Evolutionary conservation across 2,797 vertebrate species (phyloP), one percentile per base, ranked within the genome.

Genomic region (Neopelma chrysocephalum): DNA sequence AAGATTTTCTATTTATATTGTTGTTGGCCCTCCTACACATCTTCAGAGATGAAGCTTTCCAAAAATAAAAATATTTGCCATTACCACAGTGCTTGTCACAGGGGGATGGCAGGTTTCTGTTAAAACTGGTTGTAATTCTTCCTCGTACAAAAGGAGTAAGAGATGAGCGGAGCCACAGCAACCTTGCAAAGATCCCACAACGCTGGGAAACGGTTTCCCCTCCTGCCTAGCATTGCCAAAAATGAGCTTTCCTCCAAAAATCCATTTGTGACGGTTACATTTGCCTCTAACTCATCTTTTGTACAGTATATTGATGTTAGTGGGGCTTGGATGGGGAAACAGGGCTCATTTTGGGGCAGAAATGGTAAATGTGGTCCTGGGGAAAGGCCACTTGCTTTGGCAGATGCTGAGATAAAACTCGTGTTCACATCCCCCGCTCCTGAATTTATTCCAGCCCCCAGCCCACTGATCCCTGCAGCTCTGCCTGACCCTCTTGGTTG

Each of bases 41-140:
- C 89, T 91, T 85, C 38, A 50, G 91, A 38, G 54, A 82, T 2
- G 19, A 61, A 82, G 48, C 43, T 53, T 64, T 70, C 77, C 90
- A 90, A 97, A 94, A 94, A 96, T 96, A 96, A 69, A 94, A 82
- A 64, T 89, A 92, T 87, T 94, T 95, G 80, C 86, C 31, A 29
- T 87, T 53, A 70, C 80, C 79, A 8, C 5, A 56, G 83, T 53
- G 73, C 64, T 73, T 48, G 56, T 79, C 45, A 32, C 58, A 12
- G 9, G 31, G 66, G 48, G 36, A 72, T 36, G 56, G 60, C 48
- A 26, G 56, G 54, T 29, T 7, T 34, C 62, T 80, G 84, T 91
- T 19, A 40, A 68, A 93, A 87, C 17, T 23, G 38, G 12, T 23
- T 61, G 22, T 12, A 58, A 79, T 72, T 61, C 25, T 38, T 93